Evolutionary conservation across 1,140 invertebrate genomes (phyloP).

Genomic region (Agraylea sexmaculata): DNA sequence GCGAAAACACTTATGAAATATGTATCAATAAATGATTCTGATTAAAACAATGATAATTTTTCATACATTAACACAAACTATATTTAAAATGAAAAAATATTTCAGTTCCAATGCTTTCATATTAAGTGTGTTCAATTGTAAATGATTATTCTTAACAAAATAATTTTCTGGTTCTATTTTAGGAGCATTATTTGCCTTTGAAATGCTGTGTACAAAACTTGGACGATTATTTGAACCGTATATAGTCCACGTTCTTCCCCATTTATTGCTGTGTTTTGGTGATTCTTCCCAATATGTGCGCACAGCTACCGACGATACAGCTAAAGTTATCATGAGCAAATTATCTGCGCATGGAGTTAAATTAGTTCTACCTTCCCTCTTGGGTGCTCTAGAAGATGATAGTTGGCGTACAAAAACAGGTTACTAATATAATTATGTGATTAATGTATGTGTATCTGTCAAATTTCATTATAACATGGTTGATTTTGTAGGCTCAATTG

Average conservation of each 20-base stretch:
- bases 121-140: neutral
- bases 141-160: neutral
- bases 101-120: neutral
- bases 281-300: conserved; percentile 86
- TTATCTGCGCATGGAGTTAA: conserved; percentile 95
- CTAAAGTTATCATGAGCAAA: conserved; percentile 93
- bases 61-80: neutral
- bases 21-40: neutral
- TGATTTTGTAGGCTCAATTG: conserved; percentile 67
- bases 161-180: conserved; percentile 20
- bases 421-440: conserved; percentile 25
- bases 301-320: conserved; percentile 87
- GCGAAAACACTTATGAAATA: neutral
- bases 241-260: conserved; percentile 91
- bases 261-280: conserved; percentile 91
- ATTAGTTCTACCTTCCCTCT: conserved; percentile 79
- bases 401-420: conserved; percentile 98
- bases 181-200: conserved; percentile 93
- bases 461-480: neutral
- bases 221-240: conserved; percentile 97
- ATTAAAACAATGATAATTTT: neutral
- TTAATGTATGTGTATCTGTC: conserved; percentile 3
- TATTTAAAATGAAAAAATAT: neutral
- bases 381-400: conserved; percentile 91
- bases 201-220: conserved; percentile 91